Conservation (phyloP, 2,888 invertebrate genomes). For the Eustalomyia histrio region DNA sequence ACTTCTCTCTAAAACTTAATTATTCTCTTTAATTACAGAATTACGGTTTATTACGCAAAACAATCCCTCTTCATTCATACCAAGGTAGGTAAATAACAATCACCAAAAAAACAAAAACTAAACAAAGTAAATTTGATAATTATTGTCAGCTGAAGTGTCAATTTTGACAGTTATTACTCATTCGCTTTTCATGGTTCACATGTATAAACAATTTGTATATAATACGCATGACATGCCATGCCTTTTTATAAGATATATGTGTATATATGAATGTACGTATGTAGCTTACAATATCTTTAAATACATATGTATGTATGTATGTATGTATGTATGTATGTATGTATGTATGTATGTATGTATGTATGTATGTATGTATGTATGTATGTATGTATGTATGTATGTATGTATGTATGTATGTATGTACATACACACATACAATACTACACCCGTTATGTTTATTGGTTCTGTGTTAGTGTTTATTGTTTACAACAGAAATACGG, state of each 20-base stretch:
- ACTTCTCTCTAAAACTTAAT: neutral
- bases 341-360: too few species aligned
- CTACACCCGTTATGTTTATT: slow-evolving; percentile 10
- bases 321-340: too few species aligned
- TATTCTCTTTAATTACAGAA: neutral
- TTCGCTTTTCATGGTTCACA: slow-evolving; percentile 51
- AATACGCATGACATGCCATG: slow-evolving; percentile 63
- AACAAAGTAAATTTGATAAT: slow-evolving; percentile 43
- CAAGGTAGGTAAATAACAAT: slow-evolving; percentile 1
- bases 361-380: neutral
- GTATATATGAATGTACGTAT: neutral
- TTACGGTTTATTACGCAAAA: slow-evolving; percentile 9
- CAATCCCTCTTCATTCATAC: neutral
- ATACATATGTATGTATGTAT: too few species aligned
- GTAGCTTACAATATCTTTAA: slow-evolving; percentile 3
- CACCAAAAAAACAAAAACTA: neutral
- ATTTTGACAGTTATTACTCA: slow-evolving; percentile 51
- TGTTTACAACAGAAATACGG: slow-evolving; percentile 42
- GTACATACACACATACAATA: neutral
- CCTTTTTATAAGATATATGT: slow-evolving; percentile 41
- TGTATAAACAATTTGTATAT: slow-evolving; percentile 22
- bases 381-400: neutral
- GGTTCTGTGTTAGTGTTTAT: slow-evolving; percentile 40
- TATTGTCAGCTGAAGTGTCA: slow-evolving; percentile 48
- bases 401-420: too few species aligned